Conservation (phyloP, 1,140 invertebrate species). For the Portunus trituberculatus region DNA sequence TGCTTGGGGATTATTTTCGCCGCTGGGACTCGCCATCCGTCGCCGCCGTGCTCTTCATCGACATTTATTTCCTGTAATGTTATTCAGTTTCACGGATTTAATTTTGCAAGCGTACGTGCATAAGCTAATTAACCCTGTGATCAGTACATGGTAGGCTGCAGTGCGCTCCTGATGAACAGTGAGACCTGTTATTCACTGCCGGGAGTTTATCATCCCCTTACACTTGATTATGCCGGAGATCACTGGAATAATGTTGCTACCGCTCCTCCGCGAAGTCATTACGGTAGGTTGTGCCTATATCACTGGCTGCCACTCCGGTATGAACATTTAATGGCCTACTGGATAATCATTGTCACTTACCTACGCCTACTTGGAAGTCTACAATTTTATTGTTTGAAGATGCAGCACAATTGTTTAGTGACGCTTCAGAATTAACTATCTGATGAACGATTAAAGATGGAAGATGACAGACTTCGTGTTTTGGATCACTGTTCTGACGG, state of each 20-base stretch:
- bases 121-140: conserved; percentile 14
- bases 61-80: conserved; percentile 13
- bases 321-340: conserved; percentile 7
- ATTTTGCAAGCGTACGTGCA: conserved; percentile 2
- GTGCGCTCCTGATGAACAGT: conserved; percentile 16
- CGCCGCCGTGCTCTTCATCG: background rate
- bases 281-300: background rate
- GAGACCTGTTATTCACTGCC: background rate
- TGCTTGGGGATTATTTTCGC: conserved; percentile 10
- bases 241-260: background rate
- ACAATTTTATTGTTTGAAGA: background rate
- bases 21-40: background rate
- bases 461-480: background rate
- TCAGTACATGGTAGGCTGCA: background rate
- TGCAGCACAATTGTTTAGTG: background rate
- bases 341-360: background rate
- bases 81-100: conserved; percentile 14
- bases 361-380: background rate
- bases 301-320: background rate
- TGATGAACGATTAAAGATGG: background rate
- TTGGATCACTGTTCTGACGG: background rate
- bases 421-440: background rate
- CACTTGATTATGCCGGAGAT: conserved; percentile 12
- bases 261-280: background rate
- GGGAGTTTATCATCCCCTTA: background rate